Evolutionary conservation across 1,140 invertebrate genomes (phyloP), one percentile per base, ranked within the genome.

Genomic region (Trichoplusia ni): DNA sequence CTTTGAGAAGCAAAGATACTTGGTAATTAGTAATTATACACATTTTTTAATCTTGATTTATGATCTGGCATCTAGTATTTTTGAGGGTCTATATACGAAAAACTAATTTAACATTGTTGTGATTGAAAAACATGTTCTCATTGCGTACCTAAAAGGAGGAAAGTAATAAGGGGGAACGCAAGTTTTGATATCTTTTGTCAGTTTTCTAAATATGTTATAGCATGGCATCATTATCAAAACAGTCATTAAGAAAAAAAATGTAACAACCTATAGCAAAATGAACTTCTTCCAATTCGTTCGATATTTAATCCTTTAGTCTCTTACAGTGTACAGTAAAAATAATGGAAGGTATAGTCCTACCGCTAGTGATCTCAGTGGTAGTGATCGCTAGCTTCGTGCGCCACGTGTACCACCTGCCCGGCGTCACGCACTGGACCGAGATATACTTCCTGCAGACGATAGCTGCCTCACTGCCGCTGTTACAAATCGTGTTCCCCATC

Each of bases 401-500:
- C 51, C 94, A 94, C 72, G 87, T 95, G 44, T 96, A 95, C 82
- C 85, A 93, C 11, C 92, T 92, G 73, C 90, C 94, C 0, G 93
- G 94, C 18, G 84, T 91, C 29, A 94, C 93, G 4, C 92, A 94
- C 51, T 96, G 95, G 96, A 93, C 93, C 0, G 95, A 96, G 75
- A 93, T 96, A 75, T 94, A 97, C 74, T 90, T 98, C 25, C 85
- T 97, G 31, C 94, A 95, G 73, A 95, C 95, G 0, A 93, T 95
- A 6, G 93, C 94, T 14, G 92, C 94, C 1, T 93, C 94, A 16
- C 91, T 97, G 56, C 96, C 96, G 6, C 84, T 98, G 27, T 79
- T 98, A 42, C 97, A 98, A 14, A 88, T 98, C 2, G 90, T 96
- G 33, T 96, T 98, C 84, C 97, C 98, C 0, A 75, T 95, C 2